Percentiles rank a stretch among this genome's conserved stretches.
phyloP scores from a whole-genome alignment of 64 coral and sea anemone genomes.

The Montipora foliosa region DNA sequence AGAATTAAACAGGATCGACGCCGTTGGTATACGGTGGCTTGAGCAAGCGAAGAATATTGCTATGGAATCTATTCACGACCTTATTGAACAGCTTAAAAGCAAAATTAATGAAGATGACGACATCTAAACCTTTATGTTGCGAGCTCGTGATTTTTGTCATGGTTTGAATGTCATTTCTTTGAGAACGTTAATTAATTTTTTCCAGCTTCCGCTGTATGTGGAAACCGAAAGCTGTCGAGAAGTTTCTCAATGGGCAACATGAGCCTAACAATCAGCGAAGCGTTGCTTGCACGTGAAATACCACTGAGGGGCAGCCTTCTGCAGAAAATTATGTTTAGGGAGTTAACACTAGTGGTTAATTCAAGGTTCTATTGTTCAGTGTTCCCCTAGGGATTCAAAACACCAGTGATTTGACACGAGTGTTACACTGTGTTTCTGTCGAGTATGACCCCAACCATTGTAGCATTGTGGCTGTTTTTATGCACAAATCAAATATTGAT shows the following conservation, averaged over 20 bases:
- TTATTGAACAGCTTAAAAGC: conserved; percentile 55
- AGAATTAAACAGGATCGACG: conserved; percentile 71
- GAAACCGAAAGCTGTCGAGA: background rate
- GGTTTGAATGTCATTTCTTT: conserved; percentile 16
- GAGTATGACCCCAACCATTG: too few species aligned
- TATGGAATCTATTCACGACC: conserved; percentile 66
- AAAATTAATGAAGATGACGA: conserved; percentile 78
- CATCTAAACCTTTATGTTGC: background rate
- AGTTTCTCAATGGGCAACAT: background rate
- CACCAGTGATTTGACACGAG: too few species aligned
- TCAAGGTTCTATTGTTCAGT: too few species aligned
- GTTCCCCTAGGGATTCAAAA: too few species aligned
- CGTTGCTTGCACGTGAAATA: background rate
- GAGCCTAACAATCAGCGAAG: background rate
- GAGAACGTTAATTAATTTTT: background rate
- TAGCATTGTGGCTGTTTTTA: too few species aligned
- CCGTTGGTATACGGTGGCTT: conserved; percentile 68
- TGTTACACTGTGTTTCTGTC: too few species aligned
- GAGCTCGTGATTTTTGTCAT: background rate
- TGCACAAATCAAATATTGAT: background rate
- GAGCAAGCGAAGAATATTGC: conserved; percentile 79
- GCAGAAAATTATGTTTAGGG: background rate
- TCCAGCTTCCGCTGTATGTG: background rate
- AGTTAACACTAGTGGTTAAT: too few species aligned
- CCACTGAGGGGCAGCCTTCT: background rate